Percentiles rank a stretch among this genome's conserved stretches.
Conservation (phyloP, 2,797 vertebrate species). For the Liasis olivaceus region DNA sequence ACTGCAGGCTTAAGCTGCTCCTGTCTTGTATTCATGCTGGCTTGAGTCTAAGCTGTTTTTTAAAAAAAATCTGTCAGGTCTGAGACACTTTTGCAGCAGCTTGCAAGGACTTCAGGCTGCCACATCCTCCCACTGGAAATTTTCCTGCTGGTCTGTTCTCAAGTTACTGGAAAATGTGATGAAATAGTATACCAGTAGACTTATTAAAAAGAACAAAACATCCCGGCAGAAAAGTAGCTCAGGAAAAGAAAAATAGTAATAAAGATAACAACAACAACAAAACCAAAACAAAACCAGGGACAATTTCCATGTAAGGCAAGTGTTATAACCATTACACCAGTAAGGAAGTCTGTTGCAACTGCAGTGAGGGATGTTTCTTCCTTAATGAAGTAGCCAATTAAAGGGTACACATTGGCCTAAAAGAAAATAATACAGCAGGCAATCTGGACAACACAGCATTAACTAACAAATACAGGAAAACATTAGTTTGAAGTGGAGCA, state of each 20-base stretch:
- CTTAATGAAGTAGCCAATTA: too few species aligned
- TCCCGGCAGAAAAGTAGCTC: neutral
- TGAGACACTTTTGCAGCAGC: neutral
- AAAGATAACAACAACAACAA: neutral
- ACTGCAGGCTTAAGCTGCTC: neutral
- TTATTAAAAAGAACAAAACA: neutral
- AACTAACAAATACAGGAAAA: neutral
- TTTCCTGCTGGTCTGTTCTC: neutral
- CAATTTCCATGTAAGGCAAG: neutral
- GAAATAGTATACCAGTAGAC: neutral
- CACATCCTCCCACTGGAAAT: neutral
- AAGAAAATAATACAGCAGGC: neutral
- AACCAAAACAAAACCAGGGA: neutral
- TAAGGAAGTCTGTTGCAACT: neutral
- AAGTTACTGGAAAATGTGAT: neutral
- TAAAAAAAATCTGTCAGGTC: neutral
- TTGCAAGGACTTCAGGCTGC: neutral
- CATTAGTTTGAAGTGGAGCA: neutral
- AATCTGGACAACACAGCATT: neutral
- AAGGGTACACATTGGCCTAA: too few species aligned
- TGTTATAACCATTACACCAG: neutral
- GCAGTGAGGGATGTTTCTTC: neutral
- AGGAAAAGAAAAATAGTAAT: neutral
- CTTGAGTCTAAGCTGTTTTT: neutral
- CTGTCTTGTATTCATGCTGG: neutral